Percentiles rank a stretch among this genome's conserved stretches.
Conservation (phyloP, 2,888 invertebrate genomes). For the Leptodirus hochenwartii region DNA sequence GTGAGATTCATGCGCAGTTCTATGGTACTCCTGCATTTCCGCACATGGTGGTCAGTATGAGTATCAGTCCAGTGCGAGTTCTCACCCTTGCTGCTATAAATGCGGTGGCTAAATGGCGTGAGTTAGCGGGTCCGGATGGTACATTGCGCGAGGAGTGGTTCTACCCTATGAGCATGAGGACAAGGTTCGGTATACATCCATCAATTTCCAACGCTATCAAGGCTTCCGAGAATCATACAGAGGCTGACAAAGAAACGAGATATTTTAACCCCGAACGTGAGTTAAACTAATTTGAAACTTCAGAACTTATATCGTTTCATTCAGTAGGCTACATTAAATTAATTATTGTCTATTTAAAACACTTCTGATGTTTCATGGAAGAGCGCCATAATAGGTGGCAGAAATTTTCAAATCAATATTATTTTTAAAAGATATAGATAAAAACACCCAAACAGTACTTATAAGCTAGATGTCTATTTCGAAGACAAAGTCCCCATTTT, state of each 20-base stretch:
- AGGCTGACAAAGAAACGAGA: slow-evolving; percentile 61
- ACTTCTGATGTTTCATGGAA: too few species aligned
- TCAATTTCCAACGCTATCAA: slow-evolving; percentile 59
- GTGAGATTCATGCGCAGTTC: slow-evolving; percentile 63
- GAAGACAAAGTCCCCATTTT: too few species aligned
- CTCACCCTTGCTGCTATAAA: slow-evolving; percentile 48
- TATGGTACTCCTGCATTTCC: slow-evolving; percentile 59
- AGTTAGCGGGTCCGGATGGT: slow-evolving; percentile 53
- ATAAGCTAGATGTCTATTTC: too few species aligned
- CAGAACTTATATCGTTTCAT: too few species aligned
- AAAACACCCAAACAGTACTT: too few species aligned
- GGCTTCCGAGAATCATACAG: slow-evolving; percentile 48
- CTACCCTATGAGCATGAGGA: slow-evolving; percentile 49
- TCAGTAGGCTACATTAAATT: slow-evolving; percentile 2
- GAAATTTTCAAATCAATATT: too few species aligned
- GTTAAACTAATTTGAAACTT: slow-evolving; percentile 14
- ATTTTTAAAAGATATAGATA: too few species aligned
- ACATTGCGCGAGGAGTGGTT: slow-evolving; percentile 48
- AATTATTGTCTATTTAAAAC: too few species aligned
- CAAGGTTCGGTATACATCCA: slow-evolving; percentile 45
- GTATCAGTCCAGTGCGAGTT: slow-evolving; percentile 55
- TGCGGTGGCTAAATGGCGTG: slow-evolving; percentile 53
- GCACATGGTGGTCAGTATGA: slow-evolving; percentile 61
- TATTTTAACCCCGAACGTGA: slow-evolving; percentile 77
- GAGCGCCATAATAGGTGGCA: too few species aligned